Conservation (phyloP, 2,888 invertebrate species). For the Lordiphosa andalusiaca region DNA sequence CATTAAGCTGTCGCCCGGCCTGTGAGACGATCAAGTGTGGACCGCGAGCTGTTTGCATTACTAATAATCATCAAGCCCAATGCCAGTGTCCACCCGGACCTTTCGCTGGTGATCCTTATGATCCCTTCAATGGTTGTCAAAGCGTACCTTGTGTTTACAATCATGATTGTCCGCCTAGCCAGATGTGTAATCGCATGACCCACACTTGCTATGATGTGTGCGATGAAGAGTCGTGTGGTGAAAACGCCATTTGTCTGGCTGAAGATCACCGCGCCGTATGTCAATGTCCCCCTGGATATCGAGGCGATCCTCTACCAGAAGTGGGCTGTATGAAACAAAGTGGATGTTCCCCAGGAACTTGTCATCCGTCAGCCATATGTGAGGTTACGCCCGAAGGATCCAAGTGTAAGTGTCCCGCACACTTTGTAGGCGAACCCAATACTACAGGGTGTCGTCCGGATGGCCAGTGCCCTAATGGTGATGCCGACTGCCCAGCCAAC, state of each 20-base stretch:
- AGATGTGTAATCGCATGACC: constrained; percentile 90
- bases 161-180: constrained; percentile 88
- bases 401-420: constrained; percentile 89
- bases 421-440: constrained; percentile 89
- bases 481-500: constrained; percentile 88
- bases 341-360: constrained; percentile 88
- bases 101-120: constrained; percentile 92
- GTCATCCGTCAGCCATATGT: constrained; percentile 90
- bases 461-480: constrained; percentile 87
- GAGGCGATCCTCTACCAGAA: constrained; percentile 91
- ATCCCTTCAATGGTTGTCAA: constrained; percentile 87
- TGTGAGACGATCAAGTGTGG: constrained; percentile 90
- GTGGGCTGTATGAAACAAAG: constrained; percentile 87
- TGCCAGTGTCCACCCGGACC: constrained; percentile 94
- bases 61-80: constrained; percentile 93
- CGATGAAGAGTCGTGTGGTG: constrained; percentile 90
- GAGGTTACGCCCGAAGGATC: constrained; percentile 85
- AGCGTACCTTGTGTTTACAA: constrained; percentile 93
- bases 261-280: constrained; percentile 91
- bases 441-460: constrained; percentile 88
- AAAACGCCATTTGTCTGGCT: constrained; percentile 92
- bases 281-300: constrained; percentile 92
- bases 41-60: constrained; percentile 91
- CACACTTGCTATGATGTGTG: constrained; percentile 92
- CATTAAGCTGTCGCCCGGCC: constrained; percentile 87